These are phyloP conservation scores for Trachurus trachurus DNA, from an alignment of 2,797 vertebrate species.

Conservation along the genomic window DNA sequence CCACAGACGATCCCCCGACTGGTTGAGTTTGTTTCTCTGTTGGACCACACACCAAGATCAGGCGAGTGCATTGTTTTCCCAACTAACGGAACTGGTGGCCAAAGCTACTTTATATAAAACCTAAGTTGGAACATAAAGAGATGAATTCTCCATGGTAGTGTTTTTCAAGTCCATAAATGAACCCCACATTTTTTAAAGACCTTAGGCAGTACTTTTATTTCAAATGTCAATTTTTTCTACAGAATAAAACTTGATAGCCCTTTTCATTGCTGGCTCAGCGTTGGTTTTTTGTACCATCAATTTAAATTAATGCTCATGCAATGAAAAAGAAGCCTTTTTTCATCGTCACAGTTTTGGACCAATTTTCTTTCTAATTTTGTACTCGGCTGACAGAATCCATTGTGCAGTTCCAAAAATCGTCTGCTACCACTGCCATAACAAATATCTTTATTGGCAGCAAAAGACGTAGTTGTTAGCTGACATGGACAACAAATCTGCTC, in stretches of 20 bases:
- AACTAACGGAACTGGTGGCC: background rate
- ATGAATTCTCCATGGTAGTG: too few species aligned
- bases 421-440: slow-evolving; percentile 10
- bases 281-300: background rate
- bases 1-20: background rate
- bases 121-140: too few species aligned
- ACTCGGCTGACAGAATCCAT: background rate
- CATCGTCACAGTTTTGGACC: background rate
- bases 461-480: background rate
- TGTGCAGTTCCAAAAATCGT: slow-evolving; percentile 2
- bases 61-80: background rate
- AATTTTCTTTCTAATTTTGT: background rate
- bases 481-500: background rate
- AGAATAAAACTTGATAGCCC: background rate
- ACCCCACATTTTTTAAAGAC: background rate
- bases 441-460: slow-evolving; percentile 16
- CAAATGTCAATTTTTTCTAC: background rate
- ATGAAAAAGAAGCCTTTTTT: background rate
- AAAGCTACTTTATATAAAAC: background rate
- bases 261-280: background rate
- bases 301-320: background rate
- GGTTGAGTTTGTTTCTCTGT: background rate
- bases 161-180: too few species aligned
- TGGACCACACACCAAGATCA: background rate
- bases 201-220: background rate